Conservation (phyloP, 2,888 invertebrate species). For the Myopa testacea region DNA sequence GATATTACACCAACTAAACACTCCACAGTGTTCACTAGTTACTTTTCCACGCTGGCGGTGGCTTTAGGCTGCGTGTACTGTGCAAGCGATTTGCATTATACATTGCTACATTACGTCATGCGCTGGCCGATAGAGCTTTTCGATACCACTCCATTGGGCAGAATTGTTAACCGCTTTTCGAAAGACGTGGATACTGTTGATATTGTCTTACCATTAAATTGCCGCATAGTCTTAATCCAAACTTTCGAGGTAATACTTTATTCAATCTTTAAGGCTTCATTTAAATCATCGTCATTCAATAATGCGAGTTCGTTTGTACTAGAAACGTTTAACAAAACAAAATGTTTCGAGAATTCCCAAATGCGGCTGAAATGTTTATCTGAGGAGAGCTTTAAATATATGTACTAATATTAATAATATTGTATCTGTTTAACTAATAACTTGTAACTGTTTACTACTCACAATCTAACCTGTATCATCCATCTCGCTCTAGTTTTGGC, state of each 20-base stretch:
- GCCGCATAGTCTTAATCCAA: constrained; percentile 65
- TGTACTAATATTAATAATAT: background rate
- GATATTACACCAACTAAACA: background rate
- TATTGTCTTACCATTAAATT: constrained; percentile 69
- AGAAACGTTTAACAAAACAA: background rate
- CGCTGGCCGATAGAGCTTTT: constrained; percentile 80
- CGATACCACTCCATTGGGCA: constrained; percentile 82
- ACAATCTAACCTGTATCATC: constrained; percentile 2
- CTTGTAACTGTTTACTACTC: background rate
- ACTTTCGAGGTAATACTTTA: constrained; percentile 66
- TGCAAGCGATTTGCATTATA: constrained; percentile 72
- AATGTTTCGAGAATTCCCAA: no score
- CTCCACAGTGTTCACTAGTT: constrained; percentile 61
- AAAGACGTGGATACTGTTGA: constrained; percentile 74
- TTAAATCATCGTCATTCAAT: constrained; percentile 1
- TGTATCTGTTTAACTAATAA: background rate
- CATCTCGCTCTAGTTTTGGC: constrained; percentile 46
- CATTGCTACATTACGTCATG: constrained; percentile 74
- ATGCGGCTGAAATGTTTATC: no score
- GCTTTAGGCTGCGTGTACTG: constrained; percentile 71
- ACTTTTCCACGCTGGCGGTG: constrained; percentile 63
- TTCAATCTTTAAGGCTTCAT: background rate
- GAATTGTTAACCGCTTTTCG: constrained; percentile 77
- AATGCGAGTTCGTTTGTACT: background rate
- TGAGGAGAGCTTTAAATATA: no score